phyloP scores from a whole-genome alignment of 2,113 vertebrate species.

The Columbina picui region DNA sequence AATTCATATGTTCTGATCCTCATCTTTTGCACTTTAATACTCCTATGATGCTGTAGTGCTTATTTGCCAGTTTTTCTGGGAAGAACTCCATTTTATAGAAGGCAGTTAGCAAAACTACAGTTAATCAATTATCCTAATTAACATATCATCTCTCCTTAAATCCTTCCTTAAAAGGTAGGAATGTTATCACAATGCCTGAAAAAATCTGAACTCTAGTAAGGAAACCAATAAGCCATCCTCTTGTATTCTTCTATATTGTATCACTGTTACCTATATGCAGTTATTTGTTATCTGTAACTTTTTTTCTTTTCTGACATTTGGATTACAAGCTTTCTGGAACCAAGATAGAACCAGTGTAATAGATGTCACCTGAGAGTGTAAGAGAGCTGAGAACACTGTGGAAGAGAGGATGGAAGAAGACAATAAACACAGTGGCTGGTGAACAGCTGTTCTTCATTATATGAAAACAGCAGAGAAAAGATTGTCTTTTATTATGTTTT shows the following conservation, averaged over 20 bases:
- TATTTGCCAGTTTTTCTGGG: background rate
- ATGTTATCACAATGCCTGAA: background rate
- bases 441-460: background rate
- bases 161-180: background rate
- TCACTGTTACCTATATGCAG: background rate
- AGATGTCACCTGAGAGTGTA: background rate
- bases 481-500: background rate
- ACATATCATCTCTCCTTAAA: background rate
- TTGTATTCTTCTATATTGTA: background rate
- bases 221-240: background rate
- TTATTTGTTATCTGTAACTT: background rate
- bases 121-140: background rate
- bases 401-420: background rate
- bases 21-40: constrained; percentile 1
- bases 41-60: background rate
- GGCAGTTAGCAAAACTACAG: background rate
- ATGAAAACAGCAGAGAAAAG: background rate
- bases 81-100: background rate
- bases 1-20: background rate
- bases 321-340: background rate
- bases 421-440: background rate
- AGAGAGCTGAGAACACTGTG: background rate
- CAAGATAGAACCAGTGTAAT: background rate
- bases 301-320: background rate
- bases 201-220: background rate